Evolutionary conservation across 2,888 invertebrate species (phyloP).

Genomic region (Stenurella melanura): DNA sequence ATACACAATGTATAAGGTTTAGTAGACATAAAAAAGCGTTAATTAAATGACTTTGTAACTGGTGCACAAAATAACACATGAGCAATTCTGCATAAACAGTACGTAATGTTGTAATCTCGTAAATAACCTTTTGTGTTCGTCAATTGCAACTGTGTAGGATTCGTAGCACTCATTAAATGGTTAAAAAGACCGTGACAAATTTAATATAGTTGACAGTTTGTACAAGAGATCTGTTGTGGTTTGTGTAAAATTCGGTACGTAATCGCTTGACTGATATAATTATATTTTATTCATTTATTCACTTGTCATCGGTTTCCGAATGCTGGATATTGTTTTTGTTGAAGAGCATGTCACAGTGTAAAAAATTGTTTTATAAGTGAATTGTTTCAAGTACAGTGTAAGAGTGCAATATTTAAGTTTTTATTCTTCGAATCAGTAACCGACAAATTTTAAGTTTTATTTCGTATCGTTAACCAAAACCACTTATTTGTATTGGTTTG

Average conservation of each 20-base stretch:
- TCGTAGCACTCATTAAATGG: slow-evolving; percentile 44
- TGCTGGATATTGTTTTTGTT: neutral
- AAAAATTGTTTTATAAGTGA: too few relatives aligned
- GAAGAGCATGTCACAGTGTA: too few relatives aligned
- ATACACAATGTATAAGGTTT: neutral
- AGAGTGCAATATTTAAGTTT: too few relatives aligned
- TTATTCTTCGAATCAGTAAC: too few relatives aligned
- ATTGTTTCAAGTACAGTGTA: too few relatives aligned
- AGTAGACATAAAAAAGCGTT: neutral
- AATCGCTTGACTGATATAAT: neutral
- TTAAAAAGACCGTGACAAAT: slow-evolving; percentile 46
- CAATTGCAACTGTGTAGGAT: slow-evolving; percentile 52
- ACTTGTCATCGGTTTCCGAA: neutral
- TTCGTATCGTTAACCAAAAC: too few relatives aligned
- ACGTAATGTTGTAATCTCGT: slow-evolving; percentile 44
- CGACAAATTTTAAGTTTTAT: too few relatives aligned
- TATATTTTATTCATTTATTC: neutral
- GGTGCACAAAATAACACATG: slow-evolving; percentile 15
- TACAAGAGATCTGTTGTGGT: slow-evolving; percentile 41
- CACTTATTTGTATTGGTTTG: too few relatives aligned
- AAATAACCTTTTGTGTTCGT: slow-evolving; percentile 48
- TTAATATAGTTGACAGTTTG: slow-evolving; percentile 36
- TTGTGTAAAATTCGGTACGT: slow-evolving; percentile 39
- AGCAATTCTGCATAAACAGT: slow-evolving; percentile 21
- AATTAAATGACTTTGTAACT: slow-evolving; percentile 14